phyloP scores from a whole-genome alignment of 2,113 vertebrate species.

The Neolamprologus ventralis region DNA sequence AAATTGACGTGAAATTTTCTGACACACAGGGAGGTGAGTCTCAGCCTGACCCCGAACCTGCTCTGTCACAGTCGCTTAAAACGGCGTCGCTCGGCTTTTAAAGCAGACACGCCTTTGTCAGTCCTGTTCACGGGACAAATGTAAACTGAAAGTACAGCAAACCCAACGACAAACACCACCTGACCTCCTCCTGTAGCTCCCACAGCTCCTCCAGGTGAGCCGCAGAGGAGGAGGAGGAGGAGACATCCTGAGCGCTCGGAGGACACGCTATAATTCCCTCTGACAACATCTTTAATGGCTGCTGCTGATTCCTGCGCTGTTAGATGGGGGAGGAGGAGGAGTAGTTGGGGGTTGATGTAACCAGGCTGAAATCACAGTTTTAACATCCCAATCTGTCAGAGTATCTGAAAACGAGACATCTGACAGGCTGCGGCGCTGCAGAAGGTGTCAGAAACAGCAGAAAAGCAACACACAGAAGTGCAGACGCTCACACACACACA shows the following conservation, averaged over 20 bases:
- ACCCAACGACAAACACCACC: neutral
- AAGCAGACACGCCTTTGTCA: neutral
- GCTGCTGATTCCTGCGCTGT: neutral
- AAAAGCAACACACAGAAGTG: neutral
- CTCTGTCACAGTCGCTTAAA: constrained; percentile 4
- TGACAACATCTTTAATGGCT: constrained; percentile 49
- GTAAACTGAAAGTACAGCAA: constrained; percentile 15
- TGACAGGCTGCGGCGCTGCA: constrained; percentile 35
- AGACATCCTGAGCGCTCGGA: neutral
- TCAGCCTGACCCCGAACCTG: neutral
- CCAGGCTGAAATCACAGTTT: constrained; percentile 48
- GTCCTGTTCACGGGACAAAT: neutral
- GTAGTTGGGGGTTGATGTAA: constrained; percentile 38
- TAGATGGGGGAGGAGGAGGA: neutral
- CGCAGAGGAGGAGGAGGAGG: neutral
- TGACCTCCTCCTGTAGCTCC: constrained; percentile 36
- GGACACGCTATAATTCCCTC: constrained; percentile 33
- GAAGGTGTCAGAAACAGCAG: constrained; percentile 32
- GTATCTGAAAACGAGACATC: constrained; percentile 44
- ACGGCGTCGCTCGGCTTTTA: neutral
- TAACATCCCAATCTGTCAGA: constrained; percentile 51
- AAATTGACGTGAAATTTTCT: neutral
- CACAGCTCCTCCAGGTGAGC: constrained; percentile 26
- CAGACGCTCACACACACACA: neutral
- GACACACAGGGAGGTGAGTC: neutral